A percentile compares a stretch with the other conserved stretches of the same genome.
These are phyloP conservation scores for Tamias sibiricus DNA, from an alignment of 2,113 vertebrate genomes.

Conservation along the genomic window DNA sequence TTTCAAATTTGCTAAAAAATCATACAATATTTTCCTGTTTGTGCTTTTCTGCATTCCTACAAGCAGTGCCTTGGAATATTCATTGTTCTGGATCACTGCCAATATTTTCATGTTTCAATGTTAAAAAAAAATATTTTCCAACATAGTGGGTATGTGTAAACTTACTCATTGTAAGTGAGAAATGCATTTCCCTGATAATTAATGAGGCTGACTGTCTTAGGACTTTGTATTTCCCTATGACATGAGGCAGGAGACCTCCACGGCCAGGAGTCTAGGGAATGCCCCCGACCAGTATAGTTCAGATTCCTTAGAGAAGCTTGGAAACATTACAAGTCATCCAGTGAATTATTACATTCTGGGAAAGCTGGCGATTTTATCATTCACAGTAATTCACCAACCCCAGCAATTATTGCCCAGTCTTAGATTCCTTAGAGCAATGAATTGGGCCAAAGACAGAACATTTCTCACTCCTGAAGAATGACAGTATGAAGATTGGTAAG, in stretches of 20 bases:
- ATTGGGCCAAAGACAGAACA: background rate
- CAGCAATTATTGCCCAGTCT: background rate
- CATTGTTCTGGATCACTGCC: background rate
- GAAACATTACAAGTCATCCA: background rate
- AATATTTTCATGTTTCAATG: background rate
- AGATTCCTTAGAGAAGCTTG: background rate
- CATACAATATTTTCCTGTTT: background rate
- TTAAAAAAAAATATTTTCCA: background rate
- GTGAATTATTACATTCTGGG: background rate
- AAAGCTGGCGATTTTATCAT: background rate
- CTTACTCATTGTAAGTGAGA: background rate
- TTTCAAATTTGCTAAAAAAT: constrained; percentile 15
- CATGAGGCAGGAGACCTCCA: background rate
- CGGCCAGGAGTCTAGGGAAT: background rate
- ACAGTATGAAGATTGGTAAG: background rate
- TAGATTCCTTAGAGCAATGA: background rate
- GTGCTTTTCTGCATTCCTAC: background rate
- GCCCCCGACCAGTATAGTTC: background rate
- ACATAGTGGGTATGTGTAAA: background rate
- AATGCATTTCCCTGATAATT: background rate
- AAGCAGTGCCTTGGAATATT: background rate
- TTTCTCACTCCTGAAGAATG: background rate
- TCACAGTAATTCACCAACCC: background rate
- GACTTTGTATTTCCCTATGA: background rate
- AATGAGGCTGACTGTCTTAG: background rate